These are phyloP conservation scores for Hemithea aestivaria DNA, from an alignment of 2,888 invertebrate genomes.

Conservation along the genomic window DNA sequence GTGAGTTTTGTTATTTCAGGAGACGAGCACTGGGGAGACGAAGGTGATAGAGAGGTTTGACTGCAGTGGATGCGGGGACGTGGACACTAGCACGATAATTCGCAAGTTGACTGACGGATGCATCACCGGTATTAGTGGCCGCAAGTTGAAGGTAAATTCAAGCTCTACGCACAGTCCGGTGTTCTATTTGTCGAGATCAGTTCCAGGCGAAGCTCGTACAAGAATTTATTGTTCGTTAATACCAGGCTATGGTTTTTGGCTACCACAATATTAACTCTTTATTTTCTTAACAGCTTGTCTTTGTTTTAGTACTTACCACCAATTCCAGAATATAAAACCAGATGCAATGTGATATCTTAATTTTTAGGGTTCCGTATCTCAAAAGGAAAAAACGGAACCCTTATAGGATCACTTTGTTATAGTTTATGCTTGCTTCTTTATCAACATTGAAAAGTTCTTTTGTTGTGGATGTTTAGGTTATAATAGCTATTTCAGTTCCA, in stretches of 20 bases:
- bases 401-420: no score
- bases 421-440: no score
- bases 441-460: no score
- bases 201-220: conserved; percentile 8
- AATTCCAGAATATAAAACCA: no score
- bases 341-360: no score
- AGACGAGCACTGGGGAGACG: conserved; percentile 91
- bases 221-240: conserved; percentile 5
- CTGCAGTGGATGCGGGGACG: conserved; percentile 98
- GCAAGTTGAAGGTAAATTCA: conserved; percentile 91
- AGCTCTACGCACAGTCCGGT: no score
- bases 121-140: conserved; percentile 92
- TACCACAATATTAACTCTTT: conserved; percentile 8
- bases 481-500: no score
- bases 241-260: conserved; percentile 6
- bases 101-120: conserved; percentile 81
- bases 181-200: conserved; percentile 15
- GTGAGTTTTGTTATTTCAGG: conserved; percentile 70
- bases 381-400: no score
- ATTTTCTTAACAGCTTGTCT: no score
- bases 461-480: no score
- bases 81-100: conserved; percentile 87
- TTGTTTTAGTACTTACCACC: no score
- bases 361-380: no score
- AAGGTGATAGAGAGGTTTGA: conserved; percentile 97